These are phyloP conservation scores for Cichlasoma orientale DNA, from an alignment of 2,797 vertebrate species.

Conservation along the genomic window DNA sequence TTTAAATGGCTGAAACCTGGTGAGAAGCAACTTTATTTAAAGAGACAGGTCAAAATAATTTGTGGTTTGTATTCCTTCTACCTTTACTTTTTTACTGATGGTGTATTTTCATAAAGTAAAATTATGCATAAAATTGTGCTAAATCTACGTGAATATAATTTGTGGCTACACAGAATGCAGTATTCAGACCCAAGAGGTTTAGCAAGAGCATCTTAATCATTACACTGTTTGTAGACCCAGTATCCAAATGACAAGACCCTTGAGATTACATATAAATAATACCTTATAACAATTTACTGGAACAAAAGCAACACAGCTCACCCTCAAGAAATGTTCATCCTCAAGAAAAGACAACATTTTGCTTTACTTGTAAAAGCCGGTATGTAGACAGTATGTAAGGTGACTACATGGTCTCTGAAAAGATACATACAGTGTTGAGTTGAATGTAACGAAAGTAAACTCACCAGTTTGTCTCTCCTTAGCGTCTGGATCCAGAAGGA, in stretches of 20 bases:
- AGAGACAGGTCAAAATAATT: background rate
- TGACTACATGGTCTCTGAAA: background rate
- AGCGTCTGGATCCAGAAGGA: constrained; percentile 50
- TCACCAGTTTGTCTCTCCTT: constrained; percentile 72
- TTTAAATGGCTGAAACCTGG: background rate
- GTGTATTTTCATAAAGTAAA: background rate
- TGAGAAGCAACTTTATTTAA: background rate
- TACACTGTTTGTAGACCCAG: background rate
- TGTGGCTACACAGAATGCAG: background rate
- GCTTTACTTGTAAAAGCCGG: background rate
- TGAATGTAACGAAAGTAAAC: constrained; percentile 32
- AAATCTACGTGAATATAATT: background rate
- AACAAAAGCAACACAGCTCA: background rate
- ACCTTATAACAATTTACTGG: background rate
- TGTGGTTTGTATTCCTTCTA: background rate
- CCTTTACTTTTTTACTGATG: background rate
- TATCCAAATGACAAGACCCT: background rate
- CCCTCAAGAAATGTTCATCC: background rate
- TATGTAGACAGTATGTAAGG: too few species aligned
- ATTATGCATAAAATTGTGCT: background rate
- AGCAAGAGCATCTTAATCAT: background rate
- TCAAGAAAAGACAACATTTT: background rate
- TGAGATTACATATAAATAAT: background rate
- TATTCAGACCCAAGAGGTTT: background rate
- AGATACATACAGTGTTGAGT: background rate